Evolutionary conservation across 2,888 invertebrate species (phyloP).

Genomic region (Furcula furcula): DNA sequence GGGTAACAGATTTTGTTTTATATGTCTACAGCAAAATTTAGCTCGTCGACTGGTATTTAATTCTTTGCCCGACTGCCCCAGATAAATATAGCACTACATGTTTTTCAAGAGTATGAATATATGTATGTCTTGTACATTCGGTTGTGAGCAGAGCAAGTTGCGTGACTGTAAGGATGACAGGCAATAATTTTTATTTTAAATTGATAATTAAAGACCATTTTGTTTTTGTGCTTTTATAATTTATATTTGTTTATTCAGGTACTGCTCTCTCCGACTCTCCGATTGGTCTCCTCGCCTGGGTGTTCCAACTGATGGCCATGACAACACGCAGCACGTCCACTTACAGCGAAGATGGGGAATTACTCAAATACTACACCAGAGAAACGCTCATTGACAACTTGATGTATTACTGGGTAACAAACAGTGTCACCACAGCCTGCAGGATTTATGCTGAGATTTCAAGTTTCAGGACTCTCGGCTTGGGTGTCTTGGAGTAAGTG

Average conservation of each 20-base stretch:
- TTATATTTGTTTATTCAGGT: conserved; percentile 62
- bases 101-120: too few species aligned
- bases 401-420: conserved; percentile 87
- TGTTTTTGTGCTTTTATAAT: neutral
- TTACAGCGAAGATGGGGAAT: conserved; percentile 80
- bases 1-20: too few species aligned
- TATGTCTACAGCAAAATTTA: too few species aligned
- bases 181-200: too few species aligned
- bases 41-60: too few species aligned
- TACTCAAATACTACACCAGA: conserved; percentile 77
- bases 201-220: too few species aligned
- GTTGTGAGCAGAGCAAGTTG: too few species aligned
- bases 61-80: too few species aligned
- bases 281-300: conserved; percentile 88
- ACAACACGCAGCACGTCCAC: conserved; percentile 78
- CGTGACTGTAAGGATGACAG: too few species aligned
- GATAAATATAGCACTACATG: too few species aligned
- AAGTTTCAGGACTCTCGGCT: conserved; percentile 22
- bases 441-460: conserved; percentile 83
- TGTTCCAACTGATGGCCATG: conserved; percentile 89
- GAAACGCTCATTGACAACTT: conserved; percentile 85
- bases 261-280: conserved; percentile 87
- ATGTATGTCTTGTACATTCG: too few species aligned
- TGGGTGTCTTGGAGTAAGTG: conserved; percentile 56
- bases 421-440: conserved; percentile 84